phyloP scores from a whole-genome alignment of 2,888 invertebrate species.

The Phlogophora meticulosa region DNA sequence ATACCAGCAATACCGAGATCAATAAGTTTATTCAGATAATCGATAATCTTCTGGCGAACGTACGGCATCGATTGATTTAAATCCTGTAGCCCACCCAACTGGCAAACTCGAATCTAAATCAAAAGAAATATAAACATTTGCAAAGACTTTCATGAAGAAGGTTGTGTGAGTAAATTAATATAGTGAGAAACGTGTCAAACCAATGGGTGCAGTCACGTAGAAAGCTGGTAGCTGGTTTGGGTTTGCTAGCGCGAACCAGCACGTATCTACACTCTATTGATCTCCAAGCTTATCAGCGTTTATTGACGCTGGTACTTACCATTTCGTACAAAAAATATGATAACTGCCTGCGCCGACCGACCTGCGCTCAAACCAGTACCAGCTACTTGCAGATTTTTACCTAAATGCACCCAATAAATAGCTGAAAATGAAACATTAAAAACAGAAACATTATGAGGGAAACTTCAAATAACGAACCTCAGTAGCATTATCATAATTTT shows the following conservation, averaged over 20 bases:
- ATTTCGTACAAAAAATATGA: too few relatives aligned
- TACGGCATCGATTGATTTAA: slow-evolving; percentile 93
- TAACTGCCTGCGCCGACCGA: too few relatives aligned
- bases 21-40: slow-evolving; percentile 92
- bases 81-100: slow-evolving; percentile 94
- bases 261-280: too few relatives aligned
- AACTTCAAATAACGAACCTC: slow-evolving; percentile 81
- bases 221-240: too few relatives aligned
- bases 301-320: too few relatives aligned
- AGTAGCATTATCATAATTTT: slow-evolving; percentile 81
- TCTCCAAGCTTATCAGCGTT: too few relatives aligned
- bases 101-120: slow-evolving; percentile 92
- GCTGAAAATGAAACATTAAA: background rate
- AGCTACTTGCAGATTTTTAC: too few relatives aligned
- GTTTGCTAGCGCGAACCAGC: too few relatives aligned
- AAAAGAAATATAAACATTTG: slow-evolving; percentile 2
- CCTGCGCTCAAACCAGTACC: too few relatives aligned
- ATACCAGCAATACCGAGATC: slow-evolving; percentile 94
- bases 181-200: background rate
- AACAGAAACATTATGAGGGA: background rate
- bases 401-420: background rate
- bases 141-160: background rate
- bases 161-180: background rate
- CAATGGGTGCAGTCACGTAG: too few relatives aligned
- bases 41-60: slow-evolving; percentile 92